These are phyloP conservation scores for Rhynchomys soricoides DNA, from an alignment of 2,113 vertebrate species.

Conservation along the genomic window DNA sequence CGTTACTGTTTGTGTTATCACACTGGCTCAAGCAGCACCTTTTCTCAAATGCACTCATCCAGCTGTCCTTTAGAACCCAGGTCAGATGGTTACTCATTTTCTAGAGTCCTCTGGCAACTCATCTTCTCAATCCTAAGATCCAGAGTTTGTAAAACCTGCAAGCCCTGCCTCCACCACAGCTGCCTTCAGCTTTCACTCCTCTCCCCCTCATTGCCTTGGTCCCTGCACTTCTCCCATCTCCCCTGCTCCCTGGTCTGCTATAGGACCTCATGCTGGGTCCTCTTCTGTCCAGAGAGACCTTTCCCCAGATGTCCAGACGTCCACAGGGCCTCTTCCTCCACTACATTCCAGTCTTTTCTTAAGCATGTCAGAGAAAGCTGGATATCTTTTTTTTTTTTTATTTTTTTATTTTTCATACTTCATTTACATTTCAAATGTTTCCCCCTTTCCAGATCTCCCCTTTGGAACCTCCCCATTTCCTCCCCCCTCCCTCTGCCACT, in stretches of 20 bases:
- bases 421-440: no score
- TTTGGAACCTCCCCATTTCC: no score
- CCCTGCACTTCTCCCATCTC: not conserved
- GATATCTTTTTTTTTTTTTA: no score
- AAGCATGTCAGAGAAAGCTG: conserved; percentile 2
- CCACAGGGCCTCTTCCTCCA: not conserved
- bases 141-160: not conserved
- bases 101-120: not conserved
- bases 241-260: not conserved
- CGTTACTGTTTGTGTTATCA: not conserved
- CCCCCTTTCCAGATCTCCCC: no score
- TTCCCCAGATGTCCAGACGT: not conserved
- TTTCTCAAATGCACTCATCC: not conserved
- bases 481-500: no score
- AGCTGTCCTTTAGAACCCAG: not conserved
- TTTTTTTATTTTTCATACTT: no score
- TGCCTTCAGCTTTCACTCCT: not conserved
- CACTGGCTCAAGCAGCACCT: not conserved
- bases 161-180: not conserved
- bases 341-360: not conserved
- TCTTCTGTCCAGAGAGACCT: not conserved
- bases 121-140: not conserved
- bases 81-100: not conserved
- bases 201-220: not conserved
- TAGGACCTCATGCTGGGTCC: not conserved